phyloP scores from a whole-genome alignment of 2,888 invertebrate genomes.

The Ectemnius continuus region DNA sequence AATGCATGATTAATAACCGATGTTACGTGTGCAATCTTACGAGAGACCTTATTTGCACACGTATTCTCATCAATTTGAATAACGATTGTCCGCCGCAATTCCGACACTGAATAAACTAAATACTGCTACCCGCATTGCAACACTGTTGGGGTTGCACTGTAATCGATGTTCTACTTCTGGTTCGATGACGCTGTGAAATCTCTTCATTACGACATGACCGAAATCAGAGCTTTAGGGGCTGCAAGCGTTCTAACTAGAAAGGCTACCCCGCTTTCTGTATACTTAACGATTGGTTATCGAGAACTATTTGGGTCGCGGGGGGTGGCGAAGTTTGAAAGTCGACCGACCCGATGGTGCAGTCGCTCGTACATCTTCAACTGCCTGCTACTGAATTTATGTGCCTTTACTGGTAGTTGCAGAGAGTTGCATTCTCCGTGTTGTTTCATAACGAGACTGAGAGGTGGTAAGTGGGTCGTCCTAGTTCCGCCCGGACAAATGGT shows the following conservation, averaged over 20 bases:
- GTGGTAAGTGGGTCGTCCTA: conserved; percentile 52
- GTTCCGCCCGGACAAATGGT: conserved; percentile 22
- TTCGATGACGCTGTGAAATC: too few species aligned
- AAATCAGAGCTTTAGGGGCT: neutral
- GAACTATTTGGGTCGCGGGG: conserved; percentile 33
- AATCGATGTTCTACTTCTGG: too few species aligned
- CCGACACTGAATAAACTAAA: too few species aligned
- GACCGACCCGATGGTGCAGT: conserved; percentile 22
- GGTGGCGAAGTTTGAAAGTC: conserved; percentile 30
- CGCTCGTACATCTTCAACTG: conserved; percentile 6
- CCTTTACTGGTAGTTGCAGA: neutral
- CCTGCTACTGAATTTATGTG: neutral
- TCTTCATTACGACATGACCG: too few species aligned
- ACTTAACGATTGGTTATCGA: conserved; percentile 7
- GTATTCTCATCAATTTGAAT: too few species aligned
- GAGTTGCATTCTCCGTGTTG: neutral
- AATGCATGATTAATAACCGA: too few species aligned
- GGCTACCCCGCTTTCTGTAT: too few species aligned
- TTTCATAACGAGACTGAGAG: conserved; percentile 27
- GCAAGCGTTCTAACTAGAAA: conserved; percentile 23
- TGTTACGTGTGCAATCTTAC: too few species aligned
- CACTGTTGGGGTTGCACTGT: too few species aligned
- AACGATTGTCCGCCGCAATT: too few species aligned
- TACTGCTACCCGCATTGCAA: too few species aligned
- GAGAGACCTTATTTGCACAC: too few species aligned